A percentile compares a stretch with the other conserved stretches of the same genome.
These are phyloP conservation scores for Drosophila seclusa DNA, from an alignment of 2,888 invertebrate genomes.

Conservation along the genomic window DNA sequence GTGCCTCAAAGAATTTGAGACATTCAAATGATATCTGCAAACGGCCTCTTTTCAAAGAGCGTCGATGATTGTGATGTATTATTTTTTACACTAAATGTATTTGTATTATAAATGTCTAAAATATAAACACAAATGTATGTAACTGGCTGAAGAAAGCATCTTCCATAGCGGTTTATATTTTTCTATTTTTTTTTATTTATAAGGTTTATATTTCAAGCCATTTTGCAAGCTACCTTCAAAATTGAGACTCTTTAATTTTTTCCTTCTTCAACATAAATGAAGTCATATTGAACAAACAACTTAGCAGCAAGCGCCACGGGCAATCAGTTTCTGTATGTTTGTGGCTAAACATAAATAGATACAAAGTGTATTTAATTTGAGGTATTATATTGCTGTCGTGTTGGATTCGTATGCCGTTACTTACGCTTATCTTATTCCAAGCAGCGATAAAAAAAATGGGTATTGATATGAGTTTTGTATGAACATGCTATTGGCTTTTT, in stretches of 20 bases:
- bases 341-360: background rate
- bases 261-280: background rate
- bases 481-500: background rate
- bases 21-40: conserved; percentile 1
- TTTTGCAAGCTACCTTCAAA: background rate
- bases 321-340: background rate
- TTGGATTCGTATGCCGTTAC: background rate
- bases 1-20: conserved; percentile 40
- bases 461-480: background rate
- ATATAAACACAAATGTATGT: background rate
- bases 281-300: background rate
- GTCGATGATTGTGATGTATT: background rate
- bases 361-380: background rate
- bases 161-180: too few species aligned
- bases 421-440: background rate
- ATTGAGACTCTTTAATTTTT: background rate
- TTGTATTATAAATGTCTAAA: too few species aligned
- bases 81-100: background rate
- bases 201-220: background rate
- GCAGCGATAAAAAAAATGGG: background rate
- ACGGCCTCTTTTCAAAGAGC: background rate
- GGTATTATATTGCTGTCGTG: background rate
- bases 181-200: too few species aligned
- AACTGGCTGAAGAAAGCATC: background rate
- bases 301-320: background rate